These are phyloP conservation scores for Pogona vitticeps DNA, from an alignment of 2,113 vertebrate species.

Conservation along the genomic window DNA sequence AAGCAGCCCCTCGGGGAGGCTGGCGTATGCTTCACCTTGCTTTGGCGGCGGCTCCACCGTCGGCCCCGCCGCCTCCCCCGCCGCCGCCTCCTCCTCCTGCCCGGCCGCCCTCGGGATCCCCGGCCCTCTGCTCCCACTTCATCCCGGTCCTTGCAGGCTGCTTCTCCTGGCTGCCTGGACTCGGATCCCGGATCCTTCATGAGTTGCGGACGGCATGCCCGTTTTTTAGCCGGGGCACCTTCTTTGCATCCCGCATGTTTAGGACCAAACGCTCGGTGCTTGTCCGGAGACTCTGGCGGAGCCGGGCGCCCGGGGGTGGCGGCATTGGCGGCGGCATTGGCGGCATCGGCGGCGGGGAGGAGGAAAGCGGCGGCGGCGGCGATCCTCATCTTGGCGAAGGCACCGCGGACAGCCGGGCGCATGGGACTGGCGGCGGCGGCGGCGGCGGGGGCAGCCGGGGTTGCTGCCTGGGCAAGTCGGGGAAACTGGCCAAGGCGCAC, in stretches of 20 bases:
- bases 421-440: constrained; percentile 75
- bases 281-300: constrained; percentile 97
- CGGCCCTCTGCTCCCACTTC: constrained; percentile 44
- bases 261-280: constrained; percentile 99
- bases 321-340: background rate
- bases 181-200: constrained; percentile 95
- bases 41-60: constrained; percentile 76
- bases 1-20: constrained; percentile 67
- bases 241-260: constrained; percentile 97
- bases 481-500: constrained; percentile 75
- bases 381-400: constrained; percentile 48
- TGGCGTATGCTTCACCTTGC: constrained; percentile 90
- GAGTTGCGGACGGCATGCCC: constrained; percentile 96
- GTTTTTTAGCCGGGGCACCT: constrained; percentile 92
- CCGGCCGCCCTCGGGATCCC: constrained; percentile 15
- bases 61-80: background rate
- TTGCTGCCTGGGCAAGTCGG: constrained; percentile 90
- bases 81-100: background rate
- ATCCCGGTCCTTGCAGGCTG: constrained; percentile 76
- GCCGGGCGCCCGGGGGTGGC: constrained; percentile 87
- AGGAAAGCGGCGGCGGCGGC: constrained; percentile 78
- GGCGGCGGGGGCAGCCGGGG: constrained; percentile 83
- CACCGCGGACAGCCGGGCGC: constrained; percentile 78
- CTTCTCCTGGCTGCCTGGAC: constrained; percentile 78
- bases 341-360: constrained; percentile 57